phyloP scores from a whole-genome alignment of 2,113 vertebrate genomes.

The Propithecus coquereli region DNA sequence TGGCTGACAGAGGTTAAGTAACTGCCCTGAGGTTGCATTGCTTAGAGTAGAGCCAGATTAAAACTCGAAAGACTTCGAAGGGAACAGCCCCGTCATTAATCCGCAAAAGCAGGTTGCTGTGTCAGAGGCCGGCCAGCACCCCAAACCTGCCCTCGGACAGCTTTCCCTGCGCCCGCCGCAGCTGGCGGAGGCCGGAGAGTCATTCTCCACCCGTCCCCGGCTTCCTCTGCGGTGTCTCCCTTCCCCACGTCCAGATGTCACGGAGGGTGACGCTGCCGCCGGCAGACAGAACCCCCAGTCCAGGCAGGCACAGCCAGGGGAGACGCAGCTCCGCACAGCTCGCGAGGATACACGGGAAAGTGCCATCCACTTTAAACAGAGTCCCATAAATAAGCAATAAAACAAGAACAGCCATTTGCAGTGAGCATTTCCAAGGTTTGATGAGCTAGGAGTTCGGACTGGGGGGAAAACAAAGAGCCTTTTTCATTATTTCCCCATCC shows the following conservation, averaged over 20 bases:
- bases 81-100: not conserved
- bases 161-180: rapidly evolving
- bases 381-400: constrained; percentile 76
- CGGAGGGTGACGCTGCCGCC: constrained; percentile 49
- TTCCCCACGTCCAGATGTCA: constrained; percentile 34
- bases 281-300: constrained; percentile 65
- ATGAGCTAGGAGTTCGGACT: constrained; percentile 73
- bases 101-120: not conserved
- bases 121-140: not conserved
- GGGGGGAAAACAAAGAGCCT: constrained; percentile 66
- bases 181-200: not conserved
- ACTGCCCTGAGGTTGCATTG: not conserved
- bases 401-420: constrained; percentile 69
- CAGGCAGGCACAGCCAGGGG: constrained; percentile 61
- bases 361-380: constrained; percentile 75
- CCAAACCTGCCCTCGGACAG: not conserved
- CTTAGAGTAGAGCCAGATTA: not conserved
- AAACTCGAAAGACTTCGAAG: not conserved
- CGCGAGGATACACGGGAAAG: constrained; percentile 54
- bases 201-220: not conserved
- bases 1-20: not conserved
- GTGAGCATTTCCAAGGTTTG: constrained; percentile 68
- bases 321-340: constrained; percentile 15
- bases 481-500: constrained; percentile 74
- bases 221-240: constrained; percentile 36